These are phyloP conservation scores for Rhagophthalmus giganteus DNA, from an alignment of 2,888 invertebrate genomes.

Conservation along the genomic window DNA sequence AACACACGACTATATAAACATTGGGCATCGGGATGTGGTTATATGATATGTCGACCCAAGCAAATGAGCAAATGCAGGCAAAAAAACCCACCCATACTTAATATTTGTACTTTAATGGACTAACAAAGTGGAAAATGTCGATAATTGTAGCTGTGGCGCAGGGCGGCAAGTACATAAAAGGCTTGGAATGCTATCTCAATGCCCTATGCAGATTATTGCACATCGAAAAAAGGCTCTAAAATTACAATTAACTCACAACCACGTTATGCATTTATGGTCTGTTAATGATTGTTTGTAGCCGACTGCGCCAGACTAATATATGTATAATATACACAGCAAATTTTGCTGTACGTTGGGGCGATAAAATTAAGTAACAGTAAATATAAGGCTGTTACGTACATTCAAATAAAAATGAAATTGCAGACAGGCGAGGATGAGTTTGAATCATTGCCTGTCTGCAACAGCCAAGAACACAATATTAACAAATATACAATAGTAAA, in stretches of 20 bases:
- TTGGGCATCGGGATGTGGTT: conserved; percentile 21
- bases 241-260: conserved; percentile 52
- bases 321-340: conserved; percentile 5
- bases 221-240: conserved; percentile 20
- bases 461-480: conserved; percentile 29
- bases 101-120: conserved; percentile 84
- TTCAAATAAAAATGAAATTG: conserved; percentile 4
- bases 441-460: conserved; percentile 2
- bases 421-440: conserved; percentile 1
- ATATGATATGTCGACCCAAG: conserved; percentile 42
- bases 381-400: conserved; percentile 14
- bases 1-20: conserved; percentile 34
- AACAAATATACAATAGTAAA: conserved; percentile 26
- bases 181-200: conserved; percentile 44
- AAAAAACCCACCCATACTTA: conserved; percentile 51
- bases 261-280: conserved; percentile 46
- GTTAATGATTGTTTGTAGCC: conserved; percentile 45
- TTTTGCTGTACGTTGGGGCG: not conserved
- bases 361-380: conserved; percentile 21
- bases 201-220: conserved; percentile 20
- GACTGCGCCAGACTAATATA: conserved; percentile 6
- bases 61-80: conserved; percentile 33
- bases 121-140: conserved; percentile 63
- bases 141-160: conserved; percentile 33
- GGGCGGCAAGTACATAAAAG: conserved; percentile 36